Percentiles rank a stretch among this genome's conserved stretches.
Evolutionary conservation across 2,888 invertebrate species (phyloP).

Genomic region (Auanema sp.): DNA sequence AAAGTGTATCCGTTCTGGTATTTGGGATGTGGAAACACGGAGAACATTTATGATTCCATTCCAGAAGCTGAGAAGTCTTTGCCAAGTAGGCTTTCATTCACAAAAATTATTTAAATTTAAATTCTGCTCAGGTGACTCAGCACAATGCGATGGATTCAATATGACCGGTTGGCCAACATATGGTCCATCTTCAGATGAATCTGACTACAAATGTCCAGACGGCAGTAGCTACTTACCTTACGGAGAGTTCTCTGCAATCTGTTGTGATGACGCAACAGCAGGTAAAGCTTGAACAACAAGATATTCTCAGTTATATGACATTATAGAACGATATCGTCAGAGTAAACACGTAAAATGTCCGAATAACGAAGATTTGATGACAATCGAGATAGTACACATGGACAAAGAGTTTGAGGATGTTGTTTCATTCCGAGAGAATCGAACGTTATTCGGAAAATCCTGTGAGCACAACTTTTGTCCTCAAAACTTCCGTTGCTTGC

Average conservation of each 20-base stretch:
- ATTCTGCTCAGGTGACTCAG: constrained; percentile 17
- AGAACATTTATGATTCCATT: constrained; percentile 13
- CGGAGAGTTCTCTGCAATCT: constrained; percentile 20
- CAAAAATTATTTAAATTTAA: background rate
- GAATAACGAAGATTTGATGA: constrained; percentile 8
- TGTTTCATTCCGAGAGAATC: constrained; percentile 5
- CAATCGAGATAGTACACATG: constrained; percentile 9
- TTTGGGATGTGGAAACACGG: constrained; percentile 15
- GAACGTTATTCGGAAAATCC: constrained; percentile 14
- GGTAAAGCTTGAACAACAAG: background rate
- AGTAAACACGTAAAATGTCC: constrained; percentile 9
- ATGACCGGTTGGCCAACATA: constrained; percentile 23
- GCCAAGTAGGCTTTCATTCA: constrained; percentile 12
- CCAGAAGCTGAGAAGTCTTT: constrained; percentile 15
- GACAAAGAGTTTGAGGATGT: constrained; percentile 17
- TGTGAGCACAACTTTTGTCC: constrained; percentile 18
- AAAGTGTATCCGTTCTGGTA: constrained; percentile 15
- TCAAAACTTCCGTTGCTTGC: constrained; percentile 6
- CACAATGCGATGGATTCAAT: constrained; percentile 20
- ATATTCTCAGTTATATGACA: background rate
- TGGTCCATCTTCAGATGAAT: constrained; percentile 4
- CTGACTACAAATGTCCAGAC: constrained; percentile 6
- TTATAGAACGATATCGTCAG: constrained; percentile 12
- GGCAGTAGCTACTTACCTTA: constrained; percentile 18
- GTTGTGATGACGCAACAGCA: constrained; percentile 18